These are phyloP conservation scores for Campoletis raptor DNA, from an alignment of 2,888 invertebrate genomes.

Conservation along the genomic window DNA sequence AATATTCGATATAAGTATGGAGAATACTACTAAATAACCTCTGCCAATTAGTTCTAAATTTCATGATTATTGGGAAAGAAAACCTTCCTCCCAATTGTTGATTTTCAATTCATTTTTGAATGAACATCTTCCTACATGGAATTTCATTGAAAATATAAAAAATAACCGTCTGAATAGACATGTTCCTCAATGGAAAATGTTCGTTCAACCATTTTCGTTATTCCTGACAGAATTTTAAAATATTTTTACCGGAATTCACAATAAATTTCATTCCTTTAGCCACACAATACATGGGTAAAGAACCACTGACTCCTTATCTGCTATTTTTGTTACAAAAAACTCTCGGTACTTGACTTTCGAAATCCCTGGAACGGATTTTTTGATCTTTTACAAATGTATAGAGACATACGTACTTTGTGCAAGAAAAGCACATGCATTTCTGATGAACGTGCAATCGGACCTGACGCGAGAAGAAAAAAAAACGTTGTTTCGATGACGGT, in stretches of 20 bases:
- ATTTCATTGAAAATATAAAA: neutral
- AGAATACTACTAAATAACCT: neutral
- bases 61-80: neutral
- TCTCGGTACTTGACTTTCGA: slow-evolving; percentile 50
- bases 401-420: slow-evolving; percentile 10
- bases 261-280: too few relatives aligned
- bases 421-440: slow-evolving; percentile 82
- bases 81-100: neutral
- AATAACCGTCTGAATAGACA: neutral
- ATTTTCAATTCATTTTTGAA: neutral
- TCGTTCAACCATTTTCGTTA: too few relatives aligned
- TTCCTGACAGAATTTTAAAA: too few relatives aligned
- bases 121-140: neutral
- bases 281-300: slow-evolving; percentile 38
- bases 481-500: neutral
- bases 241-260: too few relatives aligned
- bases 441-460: slow-evolving; percentile 79
- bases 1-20: neutral
- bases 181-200: too few relatives aligned
- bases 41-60: neutral
- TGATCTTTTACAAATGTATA: slow-evolving; percentile 21
- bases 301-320: slow-evolving; percentile 47
- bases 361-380: slow-evolving; percentile 50
- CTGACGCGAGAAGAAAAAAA: slow-evolving; percentile 1
- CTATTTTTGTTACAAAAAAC: slow-evolving; percentile 49